phyloP scores from a whole-genome alignment of 2,113 vertebrate genomes.

The Sitta europaea region DNA sequence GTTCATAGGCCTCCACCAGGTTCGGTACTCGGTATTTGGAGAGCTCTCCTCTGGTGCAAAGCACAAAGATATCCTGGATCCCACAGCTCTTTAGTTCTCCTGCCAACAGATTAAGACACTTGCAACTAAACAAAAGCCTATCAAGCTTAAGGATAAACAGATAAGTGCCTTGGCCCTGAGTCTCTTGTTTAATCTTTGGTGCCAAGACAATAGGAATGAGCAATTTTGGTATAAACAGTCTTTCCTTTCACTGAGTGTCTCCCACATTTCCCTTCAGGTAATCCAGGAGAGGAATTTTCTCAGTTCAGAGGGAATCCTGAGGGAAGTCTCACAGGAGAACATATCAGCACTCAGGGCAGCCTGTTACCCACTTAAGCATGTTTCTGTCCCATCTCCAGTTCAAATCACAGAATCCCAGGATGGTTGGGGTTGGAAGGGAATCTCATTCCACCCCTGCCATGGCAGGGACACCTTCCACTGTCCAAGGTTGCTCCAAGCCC shows the following conservation, averaged over 20 bases:
- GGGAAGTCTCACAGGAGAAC: background rate
- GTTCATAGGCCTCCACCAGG: conserved; percentile 79
- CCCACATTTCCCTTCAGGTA: background rate
- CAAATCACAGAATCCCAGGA: background rate
- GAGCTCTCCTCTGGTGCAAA: conserved; percentile 88
- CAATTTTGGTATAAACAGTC: background rate
- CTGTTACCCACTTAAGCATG: background rate
- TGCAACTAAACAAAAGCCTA: background rate
- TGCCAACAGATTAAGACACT: conserved; percentile 50
- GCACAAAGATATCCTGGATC: conserved; percentile 86
- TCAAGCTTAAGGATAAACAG: background rate
- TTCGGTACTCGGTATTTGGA: conserved; percentile 84
- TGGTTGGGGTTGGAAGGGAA: background rate
- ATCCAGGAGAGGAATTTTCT: background rate
- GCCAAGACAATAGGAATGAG: background rate
- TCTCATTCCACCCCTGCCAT: fast-evolving
- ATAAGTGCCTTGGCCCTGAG: background rate
- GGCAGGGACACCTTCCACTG: background rate
- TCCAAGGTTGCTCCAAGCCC: background rate
- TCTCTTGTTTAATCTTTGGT: background rate
- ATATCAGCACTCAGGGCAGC: background rate
- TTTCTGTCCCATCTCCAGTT: background rate
- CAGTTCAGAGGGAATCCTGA: background rate
- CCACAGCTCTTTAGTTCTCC: conserved; percentile 83
- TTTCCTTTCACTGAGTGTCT: background rate